phyloP scores from a whole-genome alignment of 2,797 vertebrate genomes.

The Schizopygopsis pylzovi region DNA sequence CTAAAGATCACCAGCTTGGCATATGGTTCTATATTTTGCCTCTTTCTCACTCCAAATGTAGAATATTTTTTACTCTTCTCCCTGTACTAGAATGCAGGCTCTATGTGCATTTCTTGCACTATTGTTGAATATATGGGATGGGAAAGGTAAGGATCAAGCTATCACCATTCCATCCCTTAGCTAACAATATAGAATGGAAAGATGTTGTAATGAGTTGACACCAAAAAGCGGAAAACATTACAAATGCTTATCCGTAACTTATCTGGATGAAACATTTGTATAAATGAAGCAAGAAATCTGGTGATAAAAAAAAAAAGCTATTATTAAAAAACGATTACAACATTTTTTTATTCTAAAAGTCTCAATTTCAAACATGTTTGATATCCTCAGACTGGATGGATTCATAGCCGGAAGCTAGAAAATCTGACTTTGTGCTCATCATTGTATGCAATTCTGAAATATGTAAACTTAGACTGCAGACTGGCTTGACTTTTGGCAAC shows the following conservation, averaged over 20 bases:
- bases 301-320: too few relatives aligned
- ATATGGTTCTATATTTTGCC: constrained; percentile 28
- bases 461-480: background rate
- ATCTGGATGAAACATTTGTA: too few relatives aligned
- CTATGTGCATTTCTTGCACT: background rate
- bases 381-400: background rate
- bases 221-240: background rate
- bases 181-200: background rate
- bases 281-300: too few relatives aligned
- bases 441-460: background rate
- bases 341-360: too few relatives aligned
- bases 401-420: background rate
- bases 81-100: background rate
- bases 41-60: background rate
- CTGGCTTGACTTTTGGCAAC: background rate
- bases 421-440: background rate
- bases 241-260: background rate
- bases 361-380: background rate
- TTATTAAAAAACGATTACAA: too few relatives aligned
- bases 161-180: background rate
- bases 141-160: background rate
- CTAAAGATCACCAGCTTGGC: constrained; percentile 9
- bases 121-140: background rate
- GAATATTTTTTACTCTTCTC: too few relatives aligned
- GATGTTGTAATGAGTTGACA: background rate